phyloP scores from a whole-genome alignment of 2,113 vertebrate genomes.

The Puffinus mauretanicus region DNA sequence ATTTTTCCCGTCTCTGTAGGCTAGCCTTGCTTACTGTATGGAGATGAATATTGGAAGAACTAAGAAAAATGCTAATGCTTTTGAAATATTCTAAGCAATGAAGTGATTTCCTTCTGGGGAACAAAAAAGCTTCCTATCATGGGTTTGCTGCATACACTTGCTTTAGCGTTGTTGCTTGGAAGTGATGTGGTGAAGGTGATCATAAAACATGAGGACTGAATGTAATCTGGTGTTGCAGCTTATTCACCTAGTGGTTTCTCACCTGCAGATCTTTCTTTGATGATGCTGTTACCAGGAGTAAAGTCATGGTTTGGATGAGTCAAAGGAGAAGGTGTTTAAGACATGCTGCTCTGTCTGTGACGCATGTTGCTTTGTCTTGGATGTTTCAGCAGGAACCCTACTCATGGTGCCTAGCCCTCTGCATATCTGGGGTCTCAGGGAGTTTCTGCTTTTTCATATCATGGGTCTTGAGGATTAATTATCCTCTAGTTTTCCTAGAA shows the following conservation, averaged over 20 bases:
- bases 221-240: not conserved
- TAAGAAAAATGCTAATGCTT: not conserved
- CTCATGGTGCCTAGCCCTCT: not conserved
- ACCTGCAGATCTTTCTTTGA: not conserved
- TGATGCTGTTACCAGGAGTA: not conserved
- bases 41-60: not conserved
- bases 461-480: not conserved
- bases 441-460: not conserved
- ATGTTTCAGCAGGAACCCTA: not conserved
- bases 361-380: not conserved
- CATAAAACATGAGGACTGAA: not conserved
- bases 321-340: not conserved
- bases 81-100: not conserved
- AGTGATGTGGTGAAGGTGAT: not conserved
- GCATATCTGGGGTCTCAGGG: rapidly evolving
- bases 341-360: not conserved
- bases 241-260: not conserved
- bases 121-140: not conserved
- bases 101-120: not conserved
- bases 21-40: not conserved
- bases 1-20: not conserved
- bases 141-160: not conserved
- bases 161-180: not conserved
- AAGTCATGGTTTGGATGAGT: not conserved
- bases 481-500: not conserved